Percentiles rank a stretch among this genome's conserved stretches.
These are phyloP conservation scores for Scaptomyza caliginosa DNA, from an alignment of 2,888 invertebrate genomes.

Conservation along the genomic window DNA sequence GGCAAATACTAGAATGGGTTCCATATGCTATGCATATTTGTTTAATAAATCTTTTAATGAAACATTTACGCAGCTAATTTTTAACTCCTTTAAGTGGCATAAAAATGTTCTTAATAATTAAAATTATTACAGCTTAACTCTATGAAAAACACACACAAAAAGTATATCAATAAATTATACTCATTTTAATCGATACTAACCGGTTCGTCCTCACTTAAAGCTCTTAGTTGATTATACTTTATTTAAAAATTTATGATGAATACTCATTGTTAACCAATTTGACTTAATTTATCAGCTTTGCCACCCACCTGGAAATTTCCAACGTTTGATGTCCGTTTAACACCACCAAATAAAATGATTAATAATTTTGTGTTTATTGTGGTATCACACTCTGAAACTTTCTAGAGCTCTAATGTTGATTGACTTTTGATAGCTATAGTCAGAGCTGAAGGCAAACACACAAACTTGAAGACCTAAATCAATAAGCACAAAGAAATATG, in stretches of 20 bases:
- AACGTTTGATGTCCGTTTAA: not conserved
- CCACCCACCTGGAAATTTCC: slow-evolving; percentile 8
- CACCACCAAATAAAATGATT: slow-evolving; percentile 1
- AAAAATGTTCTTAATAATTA: not conserved
- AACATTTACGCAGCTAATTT: not conserved
- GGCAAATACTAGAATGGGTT: not conserved
- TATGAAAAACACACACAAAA: not conserved
- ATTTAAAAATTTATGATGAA: not conserved
- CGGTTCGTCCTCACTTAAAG: not conserved
- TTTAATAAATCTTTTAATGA: not conserved
- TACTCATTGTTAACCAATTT: not conserved
- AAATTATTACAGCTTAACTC: not conserved
- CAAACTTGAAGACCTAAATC: slow-evolving; percentile 42
- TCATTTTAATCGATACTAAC: not conserved
- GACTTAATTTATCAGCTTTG: not conserved
- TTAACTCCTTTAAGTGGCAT: not conserved
- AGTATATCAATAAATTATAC: not conserved
- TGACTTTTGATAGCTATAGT: slow-evolving; percentile 46
- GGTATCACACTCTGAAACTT: not conserved
- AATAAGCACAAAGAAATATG: slow-evolving; percentile 43
- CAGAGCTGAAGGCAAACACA: not conserved
- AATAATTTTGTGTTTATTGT: slow-evolving; percentile 16
- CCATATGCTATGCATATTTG: not conserved
- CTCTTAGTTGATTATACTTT: not conserved
- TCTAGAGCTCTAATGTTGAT: slow-evolving; percentile 36